Base-by-base conservation (phyloP, 2,888 invertebrate genomes). In the Drosophila atroscutellata region DNA sequence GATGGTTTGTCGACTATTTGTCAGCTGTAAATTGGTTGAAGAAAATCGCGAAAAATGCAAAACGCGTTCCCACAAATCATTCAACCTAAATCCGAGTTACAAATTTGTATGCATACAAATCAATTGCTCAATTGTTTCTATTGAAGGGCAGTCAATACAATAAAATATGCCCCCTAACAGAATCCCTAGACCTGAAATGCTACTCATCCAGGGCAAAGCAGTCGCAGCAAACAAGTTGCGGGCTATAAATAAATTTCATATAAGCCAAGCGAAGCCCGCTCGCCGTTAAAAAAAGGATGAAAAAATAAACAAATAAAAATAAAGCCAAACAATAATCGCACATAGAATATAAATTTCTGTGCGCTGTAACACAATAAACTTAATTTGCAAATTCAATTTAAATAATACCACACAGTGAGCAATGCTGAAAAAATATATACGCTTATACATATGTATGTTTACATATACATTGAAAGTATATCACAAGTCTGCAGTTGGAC, bases 331-430 rank as follows among this genome's bases (percentile, higher is more conserved):
- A 83, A 80, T 74, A 83, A 71, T 83, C 81, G 72, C 72, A 61
- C 76, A 86, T 86, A 82, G 89, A 86, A 89, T 86, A 84, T 86
- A 84, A 87, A 74, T 62, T 67, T 65, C 67, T 57, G 54, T 75
- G 59, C 52, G 70, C 74, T 57, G 74, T 76, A 68, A 71, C 68
- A 87, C 87, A 86, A 87, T 89, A 85, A 87, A 86, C 75, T 89
- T 84, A 84, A 86, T 86, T 86, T 84, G 74, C 73, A 85, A 86
- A 86, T 89, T 87, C 89, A 86, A 86, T 86, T 86, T 82, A 87
- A 86, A 86, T 87, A 86, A 89, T 87, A 75, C 87, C 76, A 64
- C 65, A 68, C 70, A 75, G 59, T 36, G 42, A 65, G 59, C 51
- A 62, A 30, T 49, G 26, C 24, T 30, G 32, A 45, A 72, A 68